Base-by-base conservation (phyloP, 2,797 vertebrate genomes). In the Poecile montanus region DNA sequence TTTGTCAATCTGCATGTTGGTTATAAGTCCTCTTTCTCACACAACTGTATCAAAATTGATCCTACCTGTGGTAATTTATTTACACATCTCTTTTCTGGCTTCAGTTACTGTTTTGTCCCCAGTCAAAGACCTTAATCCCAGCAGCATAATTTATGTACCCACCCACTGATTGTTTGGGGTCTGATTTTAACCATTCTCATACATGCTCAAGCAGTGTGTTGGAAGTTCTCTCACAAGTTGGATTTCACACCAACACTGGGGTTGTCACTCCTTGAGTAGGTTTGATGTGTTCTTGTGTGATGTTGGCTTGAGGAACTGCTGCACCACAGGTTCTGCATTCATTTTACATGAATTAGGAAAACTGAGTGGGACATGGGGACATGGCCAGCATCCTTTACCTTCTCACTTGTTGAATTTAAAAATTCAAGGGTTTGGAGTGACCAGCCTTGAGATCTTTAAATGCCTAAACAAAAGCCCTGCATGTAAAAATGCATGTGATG, bases 201-300 rank as follows among this genome's bases (percentile, higher is more conserved):
- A 9, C 9, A 0, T 36, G 2, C 30, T 34, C 11, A 4, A 18
- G 42, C 44, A 32, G 44, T 4, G 3, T 16, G 56, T 36, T 15
- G n/a, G 23, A 40, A 63, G 50, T 11, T 27, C 8, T 11, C 44
- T 16, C 48, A 21, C 32, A 4, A 51, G 34, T 9, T 38, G 51
- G 11, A 13, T 74, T 79, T 57, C 48, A 20, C 34, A 6, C 19
- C 13, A 9, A 14, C 13, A 22, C 29, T 13, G 15, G 36, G 30
- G 9, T 54, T 5, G 1, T 23, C 22, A 9, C 27, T 70, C 32
- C 56, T 29, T 16, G 40, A 16, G 56, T 14, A 6, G 5, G 9
- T 79, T 72, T 51, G 11, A 16, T 23, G 5, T 4, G 1, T 16
- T 47, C 40, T 44, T 23, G 30, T 17, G 11, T 12, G 34, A n/a